Percentiles rank a stretch among this genome's conserved stretches.
Evolutionary conservation across 2,113 vertebrate species (phyloP).

Genomic region (Pachycephala philippinensis): DNA sequence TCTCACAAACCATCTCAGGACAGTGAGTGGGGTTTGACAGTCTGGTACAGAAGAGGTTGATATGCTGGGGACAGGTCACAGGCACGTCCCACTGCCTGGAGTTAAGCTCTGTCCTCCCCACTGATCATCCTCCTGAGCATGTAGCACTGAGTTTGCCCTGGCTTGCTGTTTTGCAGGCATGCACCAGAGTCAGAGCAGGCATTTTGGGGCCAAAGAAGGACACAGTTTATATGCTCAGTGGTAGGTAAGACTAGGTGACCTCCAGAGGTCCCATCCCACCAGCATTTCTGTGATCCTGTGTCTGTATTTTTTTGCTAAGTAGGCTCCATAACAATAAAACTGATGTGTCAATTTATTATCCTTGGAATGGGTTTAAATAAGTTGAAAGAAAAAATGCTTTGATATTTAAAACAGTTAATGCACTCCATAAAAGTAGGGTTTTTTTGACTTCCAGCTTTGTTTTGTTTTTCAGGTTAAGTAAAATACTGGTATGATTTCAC

Average conservation of each 20-base stretch:
- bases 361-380: not conserved
- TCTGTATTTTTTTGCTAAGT: not conserved
- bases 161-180: fast-evolving
- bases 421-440: not conserved
- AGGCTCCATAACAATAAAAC: not conserved
- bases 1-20: not conserved
- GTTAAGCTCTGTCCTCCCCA: not conserved
- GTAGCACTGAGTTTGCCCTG: not conserved
- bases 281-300: not conserved
- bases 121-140: not conserved
- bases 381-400: not conserved
- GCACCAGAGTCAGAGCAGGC: not conserved
- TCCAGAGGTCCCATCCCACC: not conserved
- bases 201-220: not conserved
- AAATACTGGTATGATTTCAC: not conserved
- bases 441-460: not conserved
- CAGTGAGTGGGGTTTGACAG: not conserved
- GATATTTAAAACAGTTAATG: not conserved
- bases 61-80: not conserved
- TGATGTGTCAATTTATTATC: not conserved
- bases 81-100: not conserved
- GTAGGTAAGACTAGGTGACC: not conserved
- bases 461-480: not conserved
- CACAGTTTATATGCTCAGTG: not conserved
- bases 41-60: not conserved